phyloP scores from a whole-genome alignment of 1,140 invertebrate genomes.

The Sitophilus oryzae region DNA sequence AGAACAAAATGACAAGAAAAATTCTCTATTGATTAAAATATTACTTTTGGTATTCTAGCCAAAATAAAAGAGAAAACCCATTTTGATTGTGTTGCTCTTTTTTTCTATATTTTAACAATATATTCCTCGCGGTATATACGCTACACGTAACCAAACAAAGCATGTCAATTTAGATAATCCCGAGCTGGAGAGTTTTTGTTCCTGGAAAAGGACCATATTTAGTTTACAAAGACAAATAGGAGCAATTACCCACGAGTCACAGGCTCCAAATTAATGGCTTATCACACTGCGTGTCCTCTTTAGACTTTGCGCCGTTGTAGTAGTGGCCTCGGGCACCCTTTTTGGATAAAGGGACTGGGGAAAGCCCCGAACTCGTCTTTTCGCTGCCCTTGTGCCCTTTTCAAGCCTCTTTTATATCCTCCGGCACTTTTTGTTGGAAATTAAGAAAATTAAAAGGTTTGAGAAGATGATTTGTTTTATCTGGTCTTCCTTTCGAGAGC shows the following conservation, averaged over 20 bases:
- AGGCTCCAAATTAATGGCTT: background rate
- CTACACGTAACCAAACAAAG: background rate
- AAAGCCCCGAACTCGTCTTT: background rate
- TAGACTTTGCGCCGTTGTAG: background rate
- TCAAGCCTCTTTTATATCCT: too few species aligned
- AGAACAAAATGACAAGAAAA: too few species aligned
- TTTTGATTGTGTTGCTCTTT: too few species aligned
- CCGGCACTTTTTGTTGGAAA: background rate
- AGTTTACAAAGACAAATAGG: background rate
- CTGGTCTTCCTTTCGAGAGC: background rate
- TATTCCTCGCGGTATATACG: background rate
- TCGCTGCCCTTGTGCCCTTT: background rate
- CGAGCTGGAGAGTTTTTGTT: background rate
- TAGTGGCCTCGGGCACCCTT: background rate
- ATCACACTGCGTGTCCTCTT: background rate
- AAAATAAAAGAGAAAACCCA: too few species aligned
- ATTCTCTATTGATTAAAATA: too few species aligned
- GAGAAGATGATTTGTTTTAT: background rate
- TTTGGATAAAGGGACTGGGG: too few species aligned
- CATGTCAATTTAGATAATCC: background rate
- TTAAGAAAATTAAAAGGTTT: background rate
- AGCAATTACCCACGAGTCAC: background rate
- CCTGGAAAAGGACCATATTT: background rate
- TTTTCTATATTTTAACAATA: too few species aligned
- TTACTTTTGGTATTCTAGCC: too few species aligned